phyloP scores from a whole-genome alignment of 1,140 invertebrate genomes.

The Euura lappo region DNA sequence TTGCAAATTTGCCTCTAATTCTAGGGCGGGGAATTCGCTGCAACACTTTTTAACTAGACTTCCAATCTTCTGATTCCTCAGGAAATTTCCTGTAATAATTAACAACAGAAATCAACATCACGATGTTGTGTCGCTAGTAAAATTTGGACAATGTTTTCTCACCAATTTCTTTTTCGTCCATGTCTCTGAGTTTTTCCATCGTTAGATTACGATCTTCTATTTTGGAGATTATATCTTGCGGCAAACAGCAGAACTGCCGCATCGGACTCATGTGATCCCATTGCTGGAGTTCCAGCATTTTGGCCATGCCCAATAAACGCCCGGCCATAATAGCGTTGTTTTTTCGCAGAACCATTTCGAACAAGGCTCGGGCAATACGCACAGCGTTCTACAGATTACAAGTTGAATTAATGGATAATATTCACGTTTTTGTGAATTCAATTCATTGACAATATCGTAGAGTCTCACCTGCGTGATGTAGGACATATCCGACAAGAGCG shows the following conservation, averaged over 20 bases:
- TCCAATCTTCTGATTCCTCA: constrained; percentile 81
- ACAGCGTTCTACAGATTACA: constrained; percentile 77
- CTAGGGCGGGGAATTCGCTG: constrained; percentile 82
- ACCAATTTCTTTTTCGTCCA: constrained; percentile 88
- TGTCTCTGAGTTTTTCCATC: constrained; percentile 81
- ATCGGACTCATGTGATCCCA: constrained; percentile 91
- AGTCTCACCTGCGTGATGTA: constrained; percentile 87
- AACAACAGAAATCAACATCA: no score
- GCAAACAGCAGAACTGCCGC: constrained; percentile 84
- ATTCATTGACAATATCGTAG: constrained; percentile 5
- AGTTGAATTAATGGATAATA: not conserved
- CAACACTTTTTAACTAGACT: constrained; percentile 83
- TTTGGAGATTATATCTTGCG: constrained; percentile 79
- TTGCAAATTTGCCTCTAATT: constrained; percentile 85
- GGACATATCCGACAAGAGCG: constrained; percentile 89
- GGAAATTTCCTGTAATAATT: constrained; percentile 67
- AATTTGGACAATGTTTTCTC: constrained; percentile 24
- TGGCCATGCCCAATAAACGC: constrained; percentile 80
- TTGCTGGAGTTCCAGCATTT: constrained; percentile 88
- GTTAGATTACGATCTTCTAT: constrained; percentile 79
- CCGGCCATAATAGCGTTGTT: constrained; percentile 90
- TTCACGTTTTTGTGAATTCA: not conserved
- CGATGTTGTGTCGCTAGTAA: no score
- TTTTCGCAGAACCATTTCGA: constrained; percentile 90
- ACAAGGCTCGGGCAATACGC: constrained; percentile 89